Evolutionary conservation across 2,113 vertebrate genomes (phyloP), one percentile per base, ranked within the genome.

Genomic region (Esox niger): DNA sequence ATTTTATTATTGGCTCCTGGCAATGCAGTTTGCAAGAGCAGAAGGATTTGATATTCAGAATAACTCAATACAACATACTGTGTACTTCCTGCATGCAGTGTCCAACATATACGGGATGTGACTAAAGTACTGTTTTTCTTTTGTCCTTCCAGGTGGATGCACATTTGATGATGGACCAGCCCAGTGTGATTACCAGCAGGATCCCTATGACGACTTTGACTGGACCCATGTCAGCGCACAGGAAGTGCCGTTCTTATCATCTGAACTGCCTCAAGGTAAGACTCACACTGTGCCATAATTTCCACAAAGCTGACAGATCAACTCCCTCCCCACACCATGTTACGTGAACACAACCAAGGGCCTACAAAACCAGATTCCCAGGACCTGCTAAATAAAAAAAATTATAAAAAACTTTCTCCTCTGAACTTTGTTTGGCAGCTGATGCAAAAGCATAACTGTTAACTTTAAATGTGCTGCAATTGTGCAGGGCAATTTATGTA

Each of bases 151-250:
- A 99, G 97, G 97, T 63, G 96, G 96, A 68, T 99, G 96, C 55
- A 93, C 92, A 0, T 99, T 99, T 0, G 94, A 99, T 66, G 96
- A 98, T 38, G 95, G 96, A 33, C 95, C 94, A 25, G 93, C 92
- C 25, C 92, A 94, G 71, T 99, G 97, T 72, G 96, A 98, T 78
- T 99, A 98, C 88, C 95, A 96, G 77, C 97, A 99, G 84, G 96
- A 99, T 78, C 90, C 93, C 0, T 95, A 98, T 0, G 95, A 98
- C 65, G 96, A 98, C 85, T 98, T 98, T 2, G 97, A 99, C 82
- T 98, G 97, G 97, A 94, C 93, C 0, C 95, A 98, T 30, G 93
- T 98, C 82, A 98, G 96, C 30, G 93, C 94, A 11, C 95, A 96
- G 79, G 96, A 98, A 59, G 92, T 94, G 71, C 94, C 94, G 25